These are phyloP conservation scores for Bolinopsis microptera DNA, from an alignment of 37 sponge, comb jelly and placozoan genomes.

Conservation along the genomic window DNA sequence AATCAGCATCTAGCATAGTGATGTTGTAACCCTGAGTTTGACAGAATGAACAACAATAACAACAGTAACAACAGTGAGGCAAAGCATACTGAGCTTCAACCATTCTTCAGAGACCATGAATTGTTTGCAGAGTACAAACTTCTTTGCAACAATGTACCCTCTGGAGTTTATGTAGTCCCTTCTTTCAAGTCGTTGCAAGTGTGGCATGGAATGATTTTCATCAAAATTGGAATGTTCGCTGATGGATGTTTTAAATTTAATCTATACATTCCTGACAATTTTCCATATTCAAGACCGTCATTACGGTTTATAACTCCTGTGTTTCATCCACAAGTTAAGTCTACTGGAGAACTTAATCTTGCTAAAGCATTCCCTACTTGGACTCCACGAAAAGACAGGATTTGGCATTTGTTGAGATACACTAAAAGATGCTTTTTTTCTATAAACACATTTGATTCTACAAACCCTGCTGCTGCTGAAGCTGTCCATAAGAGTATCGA, in stretches of 20 bases:
- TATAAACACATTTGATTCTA: slow-evolving; percentile 52
- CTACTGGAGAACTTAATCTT: slow-evolving; percentile 41
- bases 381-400: slow-evolving; percentile 58
- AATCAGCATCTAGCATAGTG: too few relatives aligned
- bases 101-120: slow-evolving; percentile 58
- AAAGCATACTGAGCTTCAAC: slow-evolving; percentile 33
- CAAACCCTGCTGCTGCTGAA: slow-evolving; percentile 54
- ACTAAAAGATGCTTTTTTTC: slow-evolving; percentile 62
- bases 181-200: slow-evolving; percentile 60
- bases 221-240: slow-evolving; percentile 62
- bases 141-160: slow-evolving; percentile 57
- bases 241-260: slow-evolving; percentile 62
- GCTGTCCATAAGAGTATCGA: slow-evolving; percentile 59
- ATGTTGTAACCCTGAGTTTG: too few relatives aligned
- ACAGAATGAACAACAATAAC: slow-evolving; percentile 1
- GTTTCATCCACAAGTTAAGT: slow-evolving; percentile 54
- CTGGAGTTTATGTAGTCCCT: slow-evolving; percentile 61
- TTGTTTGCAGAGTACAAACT: slow-evolving; percentile 60
- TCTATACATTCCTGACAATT: slow-evolving; percentile 55
- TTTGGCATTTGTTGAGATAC: slow-evolving; percentile 46
- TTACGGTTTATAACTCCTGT: slow-evolving; percentile 42
- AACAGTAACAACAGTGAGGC: not conserved
- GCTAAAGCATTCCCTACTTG: slow-evolving; percentile 63
- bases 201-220: slow-evolving; percentile 65
- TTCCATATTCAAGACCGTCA: slow-evolving; percentile 48